These are phyloP conservation scores for Chondrilla cf. caribensis DNA, from an alignment of 37 sponge, comb jelly and placozoan genomes.

Conservation along the genomic window DNA sequence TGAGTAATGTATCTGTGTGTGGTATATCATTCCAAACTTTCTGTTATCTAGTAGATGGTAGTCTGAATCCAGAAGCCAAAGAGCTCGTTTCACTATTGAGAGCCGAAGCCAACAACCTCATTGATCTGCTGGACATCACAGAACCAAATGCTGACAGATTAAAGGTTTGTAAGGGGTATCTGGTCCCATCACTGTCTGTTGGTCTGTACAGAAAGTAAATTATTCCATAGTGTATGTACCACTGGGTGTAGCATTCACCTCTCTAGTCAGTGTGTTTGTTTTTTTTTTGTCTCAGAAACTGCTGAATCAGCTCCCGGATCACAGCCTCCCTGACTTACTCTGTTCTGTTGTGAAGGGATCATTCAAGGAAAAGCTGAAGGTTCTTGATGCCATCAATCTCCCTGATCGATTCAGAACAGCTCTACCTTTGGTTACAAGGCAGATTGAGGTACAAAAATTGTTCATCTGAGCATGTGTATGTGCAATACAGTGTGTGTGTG, in stretches of 20 bases:
- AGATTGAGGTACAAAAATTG: conserved; percentile 71
- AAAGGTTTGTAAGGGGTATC: conserved; percentile 31
- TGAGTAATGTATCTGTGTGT: no score
- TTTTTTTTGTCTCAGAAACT: no score
- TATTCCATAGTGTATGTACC: no score
- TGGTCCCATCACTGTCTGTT: no score
- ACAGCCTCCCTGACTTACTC: conserved; percentile 68
- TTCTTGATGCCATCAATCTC: conserved; percentile 60
- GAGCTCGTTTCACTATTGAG: conserved; percentile 33
- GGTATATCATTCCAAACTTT: neutral
- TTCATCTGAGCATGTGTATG: neutral
- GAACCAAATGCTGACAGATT: conserved; percentile 28
- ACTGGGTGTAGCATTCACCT: no score
- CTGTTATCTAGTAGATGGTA: neutral
- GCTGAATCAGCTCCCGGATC: conserved; percentile 52
- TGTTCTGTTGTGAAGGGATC: conserved; percentile 60
- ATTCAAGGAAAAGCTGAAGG: conserved; percentile 63
- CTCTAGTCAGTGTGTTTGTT: no score
- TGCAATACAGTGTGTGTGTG: neutral
- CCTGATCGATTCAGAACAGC: conserved; percentile 37
- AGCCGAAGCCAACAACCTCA: conserved; percentile 30
- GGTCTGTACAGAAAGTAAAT: no score
- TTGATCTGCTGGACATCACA: conserved; percentile 50
- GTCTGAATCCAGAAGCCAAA: conserved; percentile 26
- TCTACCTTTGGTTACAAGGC: conserved; percentile 50